phyloP scores from a whole-genome alignment of 2,113 vertebrate species.

The Rhagologus leucostigma region DNA sequence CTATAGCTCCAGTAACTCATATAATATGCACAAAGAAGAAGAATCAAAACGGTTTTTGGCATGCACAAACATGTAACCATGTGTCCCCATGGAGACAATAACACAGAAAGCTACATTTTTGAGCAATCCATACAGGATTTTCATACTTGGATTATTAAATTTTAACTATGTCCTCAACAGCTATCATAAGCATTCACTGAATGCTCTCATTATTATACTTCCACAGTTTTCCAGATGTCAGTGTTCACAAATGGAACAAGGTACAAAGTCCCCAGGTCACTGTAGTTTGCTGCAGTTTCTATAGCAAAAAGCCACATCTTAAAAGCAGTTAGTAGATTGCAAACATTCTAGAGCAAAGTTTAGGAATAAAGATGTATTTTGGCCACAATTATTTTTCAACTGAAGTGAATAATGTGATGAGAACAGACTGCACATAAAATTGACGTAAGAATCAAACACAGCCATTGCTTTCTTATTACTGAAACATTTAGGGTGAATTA shows the following conservation, averaged over 20 bases:
- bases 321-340: not conserved
- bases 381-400: not conserved
- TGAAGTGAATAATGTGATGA: not conserved
- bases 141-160: not conserved
- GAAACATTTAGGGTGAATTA: not conserved
- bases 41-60: not conserved
- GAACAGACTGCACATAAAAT: not conserved
- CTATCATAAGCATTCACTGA: not conserved
- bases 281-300: not conserved
- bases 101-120: not conserved
- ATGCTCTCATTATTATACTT: not conserved
- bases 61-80: not conserved
- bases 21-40: not conserved
- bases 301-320: not conserved
- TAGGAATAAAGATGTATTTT: not conserved
- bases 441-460: not conserved
- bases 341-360: not conserved
- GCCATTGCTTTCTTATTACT: not conserved
- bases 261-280: not conserved
- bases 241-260: not conserved
- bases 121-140: not conserved
- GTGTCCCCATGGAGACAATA: not conserved
- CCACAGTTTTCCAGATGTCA: not conserved
- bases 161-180: not conserved
- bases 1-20: not conserved